These are phyloP conservation scores for Masticophis lateralis DNA, from an alignment of 2,797 vertebrate species.

Conservation along the genomic window DNA sequence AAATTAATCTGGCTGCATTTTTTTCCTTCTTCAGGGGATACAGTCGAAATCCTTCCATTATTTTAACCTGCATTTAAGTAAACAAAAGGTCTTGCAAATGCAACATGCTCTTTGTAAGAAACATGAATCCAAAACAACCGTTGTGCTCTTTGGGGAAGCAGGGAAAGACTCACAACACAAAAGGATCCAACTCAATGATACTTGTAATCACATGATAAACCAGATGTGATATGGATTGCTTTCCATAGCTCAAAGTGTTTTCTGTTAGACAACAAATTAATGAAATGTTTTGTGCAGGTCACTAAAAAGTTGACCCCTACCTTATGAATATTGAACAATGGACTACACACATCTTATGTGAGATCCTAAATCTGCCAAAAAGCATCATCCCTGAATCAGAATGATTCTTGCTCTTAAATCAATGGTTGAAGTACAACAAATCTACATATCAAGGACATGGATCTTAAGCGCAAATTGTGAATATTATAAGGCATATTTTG, in stretches of 20 bases:
- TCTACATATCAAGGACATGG: conserved; percentile 19
- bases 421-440: conserved; percentile 13
- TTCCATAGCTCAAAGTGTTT: conserved; percentile 63
- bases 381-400: conserved; percentile 44
- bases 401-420: conserved; percentile 62
- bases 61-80: background rate
- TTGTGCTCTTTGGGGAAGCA: conserved; percentile 25
- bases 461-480: background rate
- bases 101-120: conserved; percentile 21
- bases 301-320: conserved; percentile 68
- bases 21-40: accelerated
- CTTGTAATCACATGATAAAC: conserved; percentile 56
- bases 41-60: background rate
- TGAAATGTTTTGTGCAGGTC: conserved; percentile 66
- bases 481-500: accelerated
- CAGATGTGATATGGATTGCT: conserved; percentile 38
- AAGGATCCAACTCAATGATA: conserved; percentile 57
- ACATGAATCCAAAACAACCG: background rate
- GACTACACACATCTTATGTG: conserved; percentile 58
- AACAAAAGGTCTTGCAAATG: conserved; percentile 16
- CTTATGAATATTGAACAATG: conserved; percentile 75
- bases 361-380: conserved; percentile 67
- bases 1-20: accelerated
- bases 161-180: conserved; percentile 55
- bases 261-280: conserved; percentile 70